Base-by-base conservation (phyloP, 2,113 vertebrate species). In the Toxostoma redivivum region DNA sequence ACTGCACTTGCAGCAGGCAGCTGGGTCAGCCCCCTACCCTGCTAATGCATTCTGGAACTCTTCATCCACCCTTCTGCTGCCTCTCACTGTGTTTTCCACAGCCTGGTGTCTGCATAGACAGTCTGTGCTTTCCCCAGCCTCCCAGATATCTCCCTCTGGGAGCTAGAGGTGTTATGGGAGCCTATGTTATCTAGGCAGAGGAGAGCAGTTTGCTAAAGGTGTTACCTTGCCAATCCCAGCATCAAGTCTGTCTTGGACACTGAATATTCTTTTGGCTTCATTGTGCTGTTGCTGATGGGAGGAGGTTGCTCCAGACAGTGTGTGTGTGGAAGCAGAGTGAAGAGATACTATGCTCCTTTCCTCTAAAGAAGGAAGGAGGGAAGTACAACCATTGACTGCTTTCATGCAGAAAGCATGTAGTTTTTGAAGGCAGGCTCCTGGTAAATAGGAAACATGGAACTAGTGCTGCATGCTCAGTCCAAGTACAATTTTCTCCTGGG, bases 181-280 rank as follows among this genome's bases (percentile, higher is more conserved):
- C 27, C 42, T 0, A 42, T 74, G 72, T 67, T 91, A 74, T 27
- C 30, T 16, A 47, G 74, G 31, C 0, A 5, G 51, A 73, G 50
- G 9, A 56, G 60, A 71, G 48, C 64, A 60, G 35, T 16, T n/a
- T 80, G 65, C 61, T 74, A 11, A 37, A 73, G 64, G 81, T 92
- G 61, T 44, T 92, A 24, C 11, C 45, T 76, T 86, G 40, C 50
- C 42, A 61, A 6, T 71, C 35, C 9, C 27, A 42, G 37, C 18
- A 47, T 15, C 13, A 33, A 44, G 13, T 50, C 51, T 57, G 13
- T 45, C 20, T 80, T 51, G 48, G 44, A 50, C 31, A 12, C 44
- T 0, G 0, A 51, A 40, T 27, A 9, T 37, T 33, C 5, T 81
- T 61, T 64, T 40, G 23, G 8, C 45, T 88, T 42, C 0, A 0